Percentiles rank a stretch among this genome's conserved stretches.
Conservation (phyloP, 1,140 invertebrate genomes). For the Nomia melanderi region DNA sequence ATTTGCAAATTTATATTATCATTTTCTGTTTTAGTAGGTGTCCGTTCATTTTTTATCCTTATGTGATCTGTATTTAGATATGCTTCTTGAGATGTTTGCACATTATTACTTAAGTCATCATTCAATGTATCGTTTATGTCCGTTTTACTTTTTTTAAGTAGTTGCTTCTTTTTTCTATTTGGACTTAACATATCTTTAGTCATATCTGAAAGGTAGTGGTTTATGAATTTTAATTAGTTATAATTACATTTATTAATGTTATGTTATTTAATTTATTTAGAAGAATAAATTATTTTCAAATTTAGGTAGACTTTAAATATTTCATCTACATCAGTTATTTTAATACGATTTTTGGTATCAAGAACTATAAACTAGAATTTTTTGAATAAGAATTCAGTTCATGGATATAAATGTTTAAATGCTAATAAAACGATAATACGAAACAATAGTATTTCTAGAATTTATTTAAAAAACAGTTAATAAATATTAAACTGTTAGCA, state of each 20-base stretch:
- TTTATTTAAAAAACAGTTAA: too few relatives aligned
- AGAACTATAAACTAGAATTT: too few relatives aligned
- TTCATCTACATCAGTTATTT: too few relatives aligned
- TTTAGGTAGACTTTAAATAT: too few relatives aligned
- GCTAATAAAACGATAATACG: too few relatives aligned
- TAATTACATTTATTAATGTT: too few relatives aligned
- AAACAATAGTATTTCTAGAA: too few relatives aligned
- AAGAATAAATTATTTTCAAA: neutral
- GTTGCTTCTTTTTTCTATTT: neutral
- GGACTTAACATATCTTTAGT: neutral
- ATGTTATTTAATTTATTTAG: neutral
- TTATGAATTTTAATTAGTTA: neutral
- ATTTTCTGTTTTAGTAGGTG: slow-evolving; percentile 5
- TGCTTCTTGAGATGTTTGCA: too few relatives aligned
- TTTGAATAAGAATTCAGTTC: too few relatives aligned
- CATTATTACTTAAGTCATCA: neutral
- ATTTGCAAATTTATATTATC: neutral
- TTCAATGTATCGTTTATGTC: neutral
- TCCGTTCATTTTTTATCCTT: neutral
- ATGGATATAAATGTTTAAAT: too few relatives aligned
- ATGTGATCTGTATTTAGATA: neutral
- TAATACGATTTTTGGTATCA: too few relatives aligned
- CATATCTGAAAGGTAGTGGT: neutral
- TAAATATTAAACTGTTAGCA: too few relatives aligned
- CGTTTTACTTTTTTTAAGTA: neutral